Conservation (phyloP, 2,797 vertebrate species). For the Cuculus canorus region DNA sequence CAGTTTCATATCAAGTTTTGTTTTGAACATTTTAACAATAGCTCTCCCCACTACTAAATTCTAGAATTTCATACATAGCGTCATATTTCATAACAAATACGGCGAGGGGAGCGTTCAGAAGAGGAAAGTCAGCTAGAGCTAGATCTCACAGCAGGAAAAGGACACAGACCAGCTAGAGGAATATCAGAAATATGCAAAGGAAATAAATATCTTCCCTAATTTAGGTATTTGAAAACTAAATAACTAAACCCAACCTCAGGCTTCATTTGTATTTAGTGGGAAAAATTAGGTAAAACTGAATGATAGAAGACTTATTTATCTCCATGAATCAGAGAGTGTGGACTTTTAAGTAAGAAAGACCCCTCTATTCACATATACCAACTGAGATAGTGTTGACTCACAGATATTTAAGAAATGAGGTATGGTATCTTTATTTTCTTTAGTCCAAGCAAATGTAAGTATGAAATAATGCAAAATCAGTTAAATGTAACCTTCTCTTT, state of each 20-base stretch:
- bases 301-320: not conserved
- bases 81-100: too few relatives aligned
- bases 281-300: not conserved
- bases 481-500: not conserved
- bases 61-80: not conserved
- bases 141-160: not conserved
- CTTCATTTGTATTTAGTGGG: not conserved
- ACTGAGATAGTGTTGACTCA: not conserved
- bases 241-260: not conserved
- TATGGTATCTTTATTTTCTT: not conserved
- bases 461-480: not conserved
- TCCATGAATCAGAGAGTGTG: not conserved
- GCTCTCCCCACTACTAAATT: not conserved
- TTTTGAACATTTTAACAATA: not conserved
- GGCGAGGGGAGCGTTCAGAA: accelerated
- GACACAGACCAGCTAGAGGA: not conserved
- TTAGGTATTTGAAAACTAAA: not conserved
- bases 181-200: not conserved
- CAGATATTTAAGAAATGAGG: not conserved
- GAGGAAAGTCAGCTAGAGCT: not conserved
- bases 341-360: not conserved
- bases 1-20: not conserved
- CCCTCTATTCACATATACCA: not conserved
- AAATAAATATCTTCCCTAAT: not conserved
- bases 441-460: not conserved